Evolutionary conservation across 1,140 invertebrate species (phyloP).

Genomic region (Drosophila repletoides): DNA sequence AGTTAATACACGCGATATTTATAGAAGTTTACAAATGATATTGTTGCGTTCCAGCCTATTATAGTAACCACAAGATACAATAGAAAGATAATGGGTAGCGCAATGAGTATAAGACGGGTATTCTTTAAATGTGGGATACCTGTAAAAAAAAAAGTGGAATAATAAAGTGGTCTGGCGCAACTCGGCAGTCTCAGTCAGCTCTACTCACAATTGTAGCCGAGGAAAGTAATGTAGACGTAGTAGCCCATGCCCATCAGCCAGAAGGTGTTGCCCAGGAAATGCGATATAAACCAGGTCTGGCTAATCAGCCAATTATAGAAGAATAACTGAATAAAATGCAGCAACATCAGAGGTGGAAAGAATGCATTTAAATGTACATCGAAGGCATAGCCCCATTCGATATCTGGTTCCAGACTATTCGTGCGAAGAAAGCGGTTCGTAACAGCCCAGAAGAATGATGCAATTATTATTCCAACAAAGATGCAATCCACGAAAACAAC

Average conservation of each 20-base stretch:
- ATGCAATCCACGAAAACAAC: conserved; percentile 98
- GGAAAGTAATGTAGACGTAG: conserved; percentile 98
- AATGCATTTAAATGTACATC: conserved; percentile 99
- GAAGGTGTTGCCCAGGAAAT: conserved; percentile 95
- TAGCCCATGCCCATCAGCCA: conserved; percentile 96
- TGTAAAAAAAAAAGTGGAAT: conserved; percentile 83
- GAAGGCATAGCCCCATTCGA: conserved; percentile 99
- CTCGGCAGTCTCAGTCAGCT: background rate
- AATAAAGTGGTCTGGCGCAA: background rate
- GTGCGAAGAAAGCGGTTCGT: conserved; percentile 93
- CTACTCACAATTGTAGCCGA: conserved; percentile 97
- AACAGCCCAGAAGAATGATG: conserved; percentile 94
- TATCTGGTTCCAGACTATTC: conserved; percentile 88
- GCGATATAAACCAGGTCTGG: conserved; percentile 89
- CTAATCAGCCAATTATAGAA: conserved; percentile 93
- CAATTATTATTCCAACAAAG: conserved; percentile 92
- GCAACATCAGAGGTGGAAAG: conserved; percentile 94
- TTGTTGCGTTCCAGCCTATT: conserved; percentile 88
- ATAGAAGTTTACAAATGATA: conserved; percentile 91
- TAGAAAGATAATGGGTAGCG: conserved; percentile 90
- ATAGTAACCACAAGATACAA: conserved; percentile 91
- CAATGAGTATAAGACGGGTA: conserved; percentile 93
- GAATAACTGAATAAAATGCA: conserved; percentile 96
- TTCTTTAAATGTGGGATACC: conserved; percentile 95
- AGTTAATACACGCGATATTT: conserved; percentile 86